These are phyloP conservation scores for Paguma larvata DNA, from an alignment of 2,797 vertebrate genomes.

Conservation along the genomic window DNA sequence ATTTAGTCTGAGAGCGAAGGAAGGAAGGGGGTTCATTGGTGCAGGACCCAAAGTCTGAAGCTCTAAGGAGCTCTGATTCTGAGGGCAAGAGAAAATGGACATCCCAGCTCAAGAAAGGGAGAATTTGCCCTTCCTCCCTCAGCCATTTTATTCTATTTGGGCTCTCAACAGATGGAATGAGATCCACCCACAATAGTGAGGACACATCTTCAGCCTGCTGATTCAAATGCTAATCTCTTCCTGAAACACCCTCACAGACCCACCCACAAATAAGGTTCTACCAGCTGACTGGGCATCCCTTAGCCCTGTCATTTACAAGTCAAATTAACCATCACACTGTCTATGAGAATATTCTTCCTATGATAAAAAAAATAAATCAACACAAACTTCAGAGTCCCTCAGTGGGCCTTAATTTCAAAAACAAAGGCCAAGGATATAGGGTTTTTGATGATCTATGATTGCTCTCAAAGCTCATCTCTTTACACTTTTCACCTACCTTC, in stretches of 20 bases:
- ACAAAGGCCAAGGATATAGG: neutral
- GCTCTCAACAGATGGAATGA: neutral
- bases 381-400: neutral
- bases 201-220: neutral
- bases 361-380: neutral
- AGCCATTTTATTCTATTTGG: neutral
- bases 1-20: neutral
- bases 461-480: too few relatives aligned
- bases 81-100: neutral
- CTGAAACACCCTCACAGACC: neutral
- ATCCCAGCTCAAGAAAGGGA: neutral
- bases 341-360: neutral
- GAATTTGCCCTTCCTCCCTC: neutral
- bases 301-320: neutral
- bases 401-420: neutral
- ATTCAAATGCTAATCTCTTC: neutral
- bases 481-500: neutral
- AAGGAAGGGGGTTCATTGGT: too few relatives aligned
- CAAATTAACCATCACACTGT: neutral
- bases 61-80: neutral
- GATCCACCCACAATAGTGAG: accelerated
- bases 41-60: neutral
- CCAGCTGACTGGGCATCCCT: neutral
- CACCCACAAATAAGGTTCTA: neutral
- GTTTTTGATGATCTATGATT: neutral